Conservation (phyloP, 2,113 vertebrate genomes). For the Cochlearius cochlearius region DNA sequence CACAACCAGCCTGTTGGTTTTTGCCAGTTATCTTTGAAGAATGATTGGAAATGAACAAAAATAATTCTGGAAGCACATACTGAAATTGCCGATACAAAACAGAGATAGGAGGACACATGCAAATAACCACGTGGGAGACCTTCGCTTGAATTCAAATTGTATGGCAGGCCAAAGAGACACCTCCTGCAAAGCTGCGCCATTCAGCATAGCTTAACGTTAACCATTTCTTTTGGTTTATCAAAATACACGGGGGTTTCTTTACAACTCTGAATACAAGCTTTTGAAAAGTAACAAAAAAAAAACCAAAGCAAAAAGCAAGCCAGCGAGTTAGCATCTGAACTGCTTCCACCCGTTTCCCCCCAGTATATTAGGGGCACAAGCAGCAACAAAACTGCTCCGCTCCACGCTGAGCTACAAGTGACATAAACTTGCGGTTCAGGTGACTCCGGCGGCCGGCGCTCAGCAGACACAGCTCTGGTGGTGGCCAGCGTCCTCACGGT, state of each 20-base stretch:
- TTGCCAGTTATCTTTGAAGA: conserved; percentile 51
- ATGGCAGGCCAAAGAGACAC: not conserved
- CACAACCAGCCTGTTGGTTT: conserved; percentile 25
- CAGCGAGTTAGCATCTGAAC: not conserved
- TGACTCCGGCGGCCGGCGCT: not conserved
- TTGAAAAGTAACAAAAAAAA: not conserved
- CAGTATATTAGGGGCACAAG: not conserved
- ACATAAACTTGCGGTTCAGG: not conserved
- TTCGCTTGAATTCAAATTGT: not conserved
- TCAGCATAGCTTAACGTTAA: not conserved
- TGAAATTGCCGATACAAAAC: conserved; percentile 26
- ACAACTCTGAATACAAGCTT: not conserved
- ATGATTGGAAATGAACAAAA: conserved; percentile 52
- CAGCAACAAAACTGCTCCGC: not conserved
- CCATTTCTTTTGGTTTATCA: not conserved
- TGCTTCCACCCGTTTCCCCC: not conserved
- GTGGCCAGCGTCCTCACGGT: not conserved
- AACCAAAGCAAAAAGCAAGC: not conserved
- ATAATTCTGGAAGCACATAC: conserved; percentile 21
- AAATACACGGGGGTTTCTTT: not conserved
- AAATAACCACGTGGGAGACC: conserved; percentile 11
- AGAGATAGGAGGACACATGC: conserved; percentile 33
- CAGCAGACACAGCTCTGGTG: not conserved
- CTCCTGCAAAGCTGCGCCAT: not conserved
- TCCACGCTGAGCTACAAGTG: not conserved